These are phyloP conservation scores for Columba janthina DNA, from an alignment of 2,113 vertebrate species.

Conservation along the genomic window DNA sequence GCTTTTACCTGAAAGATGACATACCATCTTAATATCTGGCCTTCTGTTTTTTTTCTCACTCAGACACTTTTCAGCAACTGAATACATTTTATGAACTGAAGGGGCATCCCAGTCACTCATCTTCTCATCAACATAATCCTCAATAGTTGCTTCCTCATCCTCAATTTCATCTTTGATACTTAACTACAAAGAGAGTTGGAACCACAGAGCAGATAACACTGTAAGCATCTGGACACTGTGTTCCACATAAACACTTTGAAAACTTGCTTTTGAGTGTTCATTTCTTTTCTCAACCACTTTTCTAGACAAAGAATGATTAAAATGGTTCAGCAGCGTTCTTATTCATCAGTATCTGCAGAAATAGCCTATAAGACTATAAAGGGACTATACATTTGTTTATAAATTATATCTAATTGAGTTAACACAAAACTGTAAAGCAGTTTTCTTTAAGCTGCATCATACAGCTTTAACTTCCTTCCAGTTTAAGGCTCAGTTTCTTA, in stretches of 20 bases:
- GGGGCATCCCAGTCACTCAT: conserved; percentile 79
- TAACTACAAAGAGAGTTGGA: conserved; percentile 76
- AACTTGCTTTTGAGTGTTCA: background rate
- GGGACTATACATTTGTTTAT: background rate
- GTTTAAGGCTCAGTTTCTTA: background rate
- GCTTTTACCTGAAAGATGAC: background rate
- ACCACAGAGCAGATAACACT: background rate
- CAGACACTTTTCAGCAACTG: conserved; percentile 83
- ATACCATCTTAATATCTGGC: conserved; percentile 85
- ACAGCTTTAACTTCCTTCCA: background rate
- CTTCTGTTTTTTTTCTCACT: conserved; percentile 88
- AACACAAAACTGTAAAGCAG: background rate
- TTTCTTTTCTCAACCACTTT: background rate
- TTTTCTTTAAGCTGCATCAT: background rate
- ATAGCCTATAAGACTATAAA: background rate
- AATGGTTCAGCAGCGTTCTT: background rate
- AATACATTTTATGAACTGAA: conserved; percentile 82
- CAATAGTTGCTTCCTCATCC: conserved; percentile 89
- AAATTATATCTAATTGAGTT: background rate
- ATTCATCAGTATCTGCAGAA: background rate
- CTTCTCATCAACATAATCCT: conserved; percentile 86
- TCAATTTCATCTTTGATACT: conserved; percentile 91
- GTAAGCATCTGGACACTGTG: background rate
- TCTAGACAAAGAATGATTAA: background rate
- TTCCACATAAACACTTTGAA: background rate